These are phyloP conservation scores for Actinia tenebrosa DNA, from an alignment of 64 coral and sea anemone genomes.

Conservation along the genomic window DNA sequence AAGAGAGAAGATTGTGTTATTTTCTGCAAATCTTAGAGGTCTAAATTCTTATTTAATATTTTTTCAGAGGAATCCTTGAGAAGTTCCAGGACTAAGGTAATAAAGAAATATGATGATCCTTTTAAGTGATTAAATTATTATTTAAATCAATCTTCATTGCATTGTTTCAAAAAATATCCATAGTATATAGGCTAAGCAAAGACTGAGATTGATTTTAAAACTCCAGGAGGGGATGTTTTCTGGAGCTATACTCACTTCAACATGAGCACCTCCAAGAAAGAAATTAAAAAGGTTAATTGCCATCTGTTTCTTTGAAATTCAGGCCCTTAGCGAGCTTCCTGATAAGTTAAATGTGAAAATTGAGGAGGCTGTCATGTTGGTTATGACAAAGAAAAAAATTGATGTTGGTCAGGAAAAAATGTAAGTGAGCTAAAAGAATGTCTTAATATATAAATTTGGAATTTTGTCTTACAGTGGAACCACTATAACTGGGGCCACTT, in stretches of 20 bases:
- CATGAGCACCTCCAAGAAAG: too few relatives aligned
- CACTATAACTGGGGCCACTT: too few relatives aligned
- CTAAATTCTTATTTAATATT: background rate
- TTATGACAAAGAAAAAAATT: slow-evolving; percentile 58
- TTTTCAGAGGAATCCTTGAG: slow-evolving; percentile 81
- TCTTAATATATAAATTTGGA: too few relatives aligned
- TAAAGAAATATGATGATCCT: background rate
- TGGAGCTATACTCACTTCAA: too few relatives aligned
- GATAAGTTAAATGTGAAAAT: slow-evolving; percentile 36
- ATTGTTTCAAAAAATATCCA: too few relatives aligned
- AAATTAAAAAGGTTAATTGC: too few relatives aligned
- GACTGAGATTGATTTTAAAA: too few relatives aligned
- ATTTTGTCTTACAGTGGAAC: too few relatives aligned
- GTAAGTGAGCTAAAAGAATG: slow-evolving; percentile 31
- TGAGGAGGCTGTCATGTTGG: slow-evolving; percentile 30
- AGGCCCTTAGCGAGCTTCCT: slow-evolving; percentile 49
- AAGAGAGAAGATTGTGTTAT: background rate
- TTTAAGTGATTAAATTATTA: too few relatives aligned
- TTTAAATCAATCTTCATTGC: too few relatives aligned
- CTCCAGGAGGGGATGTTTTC: too few relatives aligned
- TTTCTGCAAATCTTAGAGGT: background rate
- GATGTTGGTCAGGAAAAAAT: slow-evolving; percentile 39
- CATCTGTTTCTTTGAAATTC: background rate
- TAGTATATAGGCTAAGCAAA: too few relatives aligned
- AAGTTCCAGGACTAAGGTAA: slow-evolving; percentile 82